Evolutionary conservation across 2,113 vertebrate genomes (phyloP).

Genomic region (Larimichthys crocea): DNA sequence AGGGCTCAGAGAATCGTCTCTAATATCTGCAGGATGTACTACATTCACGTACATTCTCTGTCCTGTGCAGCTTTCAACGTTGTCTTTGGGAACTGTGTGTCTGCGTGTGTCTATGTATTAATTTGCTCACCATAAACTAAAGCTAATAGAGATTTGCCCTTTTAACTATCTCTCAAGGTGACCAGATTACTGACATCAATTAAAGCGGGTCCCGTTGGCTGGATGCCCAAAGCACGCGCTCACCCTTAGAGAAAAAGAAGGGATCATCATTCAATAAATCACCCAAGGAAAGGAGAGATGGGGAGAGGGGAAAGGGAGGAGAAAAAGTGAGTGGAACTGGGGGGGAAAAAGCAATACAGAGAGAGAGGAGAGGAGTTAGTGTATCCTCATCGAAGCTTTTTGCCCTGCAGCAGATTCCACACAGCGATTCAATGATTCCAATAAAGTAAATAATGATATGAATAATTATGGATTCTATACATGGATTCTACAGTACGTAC

Average conservation of each 20-base stretch:
- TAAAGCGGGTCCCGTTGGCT: constrained; percentile 74
- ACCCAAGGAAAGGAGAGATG: constrained; percentile 46
- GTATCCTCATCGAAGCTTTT: constrained; percentile 29
- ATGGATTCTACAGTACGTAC: constrained; percentile 54
- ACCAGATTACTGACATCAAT: constrained; percentile 84
- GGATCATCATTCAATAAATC: constrained; percentile 72
- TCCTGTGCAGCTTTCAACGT: constrained; percentile 41
- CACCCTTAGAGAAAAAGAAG: constrained; percentile 65
- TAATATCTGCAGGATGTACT: constrained; percentile 60
- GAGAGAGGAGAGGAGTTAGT: constrained; percentile 31
- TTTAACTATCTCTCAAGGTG: constrained; percentile 83
- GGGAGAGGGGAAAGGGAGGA: constrained; percentile 19
- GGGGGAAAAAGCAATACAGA: constrained; percentile 28
- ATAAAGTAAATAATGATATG: constrained; percentile 57
- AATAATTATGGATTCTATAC: constrained; percentile 55
- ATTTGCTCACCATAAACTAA: constrained; percentile 76
- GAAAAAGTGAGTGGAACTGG: constrained; percentile 44
- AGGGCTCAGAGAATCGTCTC: constrained; percentile 43
- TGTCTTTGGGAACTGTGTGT: constrained; percentile 22
- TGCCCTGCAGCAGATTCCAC: constrained; percentile 47
- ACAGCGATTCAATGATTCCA: constrained; percentile 39
- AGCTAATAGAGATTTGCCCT: constrained; percentile 82
- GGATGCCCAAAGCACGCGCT: constrained; percentile 70
- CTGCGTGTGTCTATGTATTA: constrained; percentile 44
- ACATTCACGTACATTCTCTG: constrained; percentile 39